Percentiles rank a stretch among this genome's conserved stretches.
phyloP scores from a whole-genome alignment of 2,113 vertebrate genomes.

The Coturnix japonica region DNA sequence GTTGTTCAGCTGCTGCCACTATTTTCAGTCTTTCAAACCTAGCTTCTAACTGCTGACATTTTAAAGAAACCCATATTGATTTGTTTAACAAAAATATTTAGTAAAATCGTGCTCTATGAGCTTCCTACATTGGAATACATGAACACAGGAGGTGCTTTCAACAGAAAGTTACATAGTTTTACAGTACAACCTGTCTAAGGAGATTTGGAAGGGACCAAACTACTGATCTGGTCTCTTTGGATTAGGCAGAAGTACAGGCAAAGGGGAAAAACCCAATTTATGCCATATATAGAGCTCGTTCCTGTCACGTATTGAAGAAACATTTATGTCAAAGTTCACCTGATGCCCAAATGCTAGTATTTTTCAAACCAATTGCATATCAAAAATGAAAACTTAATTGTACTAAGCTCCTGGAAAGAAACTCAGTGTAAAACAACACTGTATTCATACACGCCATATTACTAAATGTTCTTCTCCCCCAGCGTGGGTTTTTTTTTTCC shows the following conservation, averaged over 20 bases:
- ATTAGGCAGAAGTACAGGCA: conserved; percentile 70
- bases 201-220: conserved; percentile 74
- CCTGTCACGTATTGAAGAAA: conserved; percentile 60
- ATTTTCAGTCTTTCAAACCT: conserved; percentile 25
- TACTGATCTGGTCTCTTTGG: conserved; percentile 73
- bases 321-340: conserved; percentile 47
- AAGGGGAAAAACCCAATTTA: conserved; percentile 60
- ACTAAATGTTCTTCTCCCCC: background rate
- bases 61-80: conserved; percentile 48
- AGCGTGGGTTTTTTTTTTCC: background rate
- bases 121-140: conserved; percentile 76
- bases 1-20: background rate
- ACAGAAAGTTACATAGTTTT: conserved; percentile 79
- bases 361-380: conserved; percentile 45
- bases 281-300: conserved; percentile 44
- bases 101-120: conserved; percentile 60
- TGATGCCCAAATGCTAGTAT: conserved; percentile 47
- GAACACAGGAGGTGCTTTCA: conserved; percentile 77
- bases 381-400: conserved; percentile 26
- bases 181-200: conserved; percentile 78
- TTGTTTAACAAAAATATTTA: conserved; percentile 54
- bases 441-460: background rate
- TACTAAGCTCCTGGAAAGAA: conserved; percentile 41
- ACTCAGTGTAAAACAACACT: conserved; percentile 18
- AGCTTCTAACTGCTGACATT: conserved; percentile 13